These are phyloP conservation scores for Heliconius aoede DNA, from an alignment of 2,888 invertebrate species.

Conservation along the genomic window DNA sequence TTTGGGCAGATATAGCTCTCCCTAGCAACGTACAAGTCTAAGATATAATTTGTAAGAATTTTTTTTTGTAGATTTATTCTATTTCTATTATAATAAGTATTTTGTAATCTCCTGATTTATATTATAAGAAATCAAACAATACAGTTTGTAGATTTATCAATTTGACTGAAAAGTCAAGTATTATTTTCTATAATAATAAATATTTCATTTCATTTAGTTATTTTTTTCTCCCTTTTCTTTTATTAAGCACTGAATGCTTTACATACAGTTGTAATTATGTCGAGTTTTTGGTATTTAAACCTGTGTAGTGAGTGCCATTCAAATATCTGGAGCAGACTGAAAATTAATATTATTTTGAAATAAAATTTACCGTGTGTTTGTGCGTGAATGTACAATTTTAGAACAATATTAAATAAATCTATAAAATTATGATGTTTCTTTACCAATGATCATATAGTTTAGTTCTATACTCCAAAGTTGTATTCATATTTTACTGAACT, in stretches of 20 bases:
- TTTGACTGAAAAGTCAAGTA: conserved; percentile 75
- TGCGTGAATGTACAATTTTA: conserved; percentile 82
- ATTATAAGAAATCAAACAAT: conserved; percentile 65
- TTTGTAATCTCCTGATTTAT: conserved; percentile 80
- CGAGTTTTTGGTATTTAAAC: conserved; percentile 17
- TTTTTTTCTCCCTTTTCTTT: conserved; percentile 58
- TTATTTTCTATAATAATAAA: conserved; percentile 80
- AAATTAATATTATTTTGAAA: conserved; percentile 58
- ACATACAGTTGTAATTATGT: conserved; percentile 16
- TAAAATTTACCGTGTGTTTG: conserved; percentile 75
- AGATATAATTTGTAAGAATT: conserved; percentile 79
- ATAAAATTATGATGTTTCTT: conserved; percentile 42
- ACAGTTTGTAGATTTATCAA: conserved; percentile 72
- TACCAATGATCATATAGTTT: background rate
- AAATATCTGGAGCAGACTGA: conserved; percentile 56
- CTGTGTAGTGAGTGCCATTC: conserved; percentile 38
- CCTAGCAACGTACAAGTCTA: conserved; percentile 81
- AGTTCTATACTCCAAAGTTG: background rate
- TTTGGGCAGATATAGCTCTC: conserved; percentile 74
- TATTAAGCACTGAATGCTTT: background rate
- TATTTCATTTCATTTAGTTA: conserved; percentile 67
- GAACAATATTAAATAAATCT: conserved; percentile 63
- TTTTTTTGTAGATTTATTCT: conserved; percentile 77
- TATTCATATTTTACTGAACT: background rate
- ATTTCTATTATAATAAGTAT: conserved; percentile 68